Evolutionary conservation across 2,113 vertebrate genomes (phyloP).

Genomic region (Emydura subglobosa): DNA sequence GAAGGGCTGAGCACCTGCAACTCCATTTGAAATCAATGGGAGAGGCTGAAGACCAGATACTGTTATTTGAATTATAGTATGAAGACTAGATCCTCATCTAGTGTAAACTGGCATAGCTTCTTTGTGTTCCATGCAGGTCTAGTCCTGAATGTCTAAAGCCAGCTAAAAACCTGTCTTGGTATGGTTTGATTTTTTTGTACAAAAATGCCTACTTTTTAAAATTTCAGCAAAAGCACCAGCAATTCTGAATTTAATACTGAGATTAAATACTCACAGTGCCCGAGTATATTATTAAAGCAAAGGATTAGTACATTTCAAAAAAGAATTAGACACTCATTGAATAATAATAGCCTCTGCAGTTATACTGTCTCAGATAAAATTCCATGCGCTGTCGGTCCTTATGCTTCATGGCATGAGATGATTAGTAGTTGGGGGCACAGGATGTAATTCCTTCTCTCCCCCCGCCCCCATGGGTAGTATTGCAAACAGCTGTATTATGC

Average conservation of each 20-base stretch:
- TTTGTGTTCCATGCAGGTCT: background rate
- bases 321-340: background rate
- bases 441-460: accelerated
- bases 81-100: background rate
- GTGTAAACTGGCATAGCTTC: background rate
- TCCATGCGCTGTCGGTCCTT: background rate
- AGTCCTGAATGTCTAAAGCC: background rate
- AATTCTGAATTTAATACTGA: background rate
- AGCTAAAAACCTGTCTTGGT: background rate
- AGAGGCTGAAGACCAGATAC: background rate
- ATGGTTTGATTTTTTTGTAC: background rate
- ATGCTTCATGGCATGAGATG: background rate
- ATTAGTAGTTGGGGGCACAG: accelerated
- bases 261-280: background rate
- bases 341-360: background rate
- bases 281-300: constrained; percentile 38
- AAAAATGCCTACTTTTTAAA: background rate
- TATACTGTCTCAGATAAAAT: background rate
- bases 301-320: background rate
- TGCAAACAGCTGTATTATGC: background rate
- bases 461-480: background rate
- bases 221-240: background rate
- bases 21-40: background rate
- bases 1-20: background rate
- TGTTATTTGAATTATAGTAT: background rate